Base-by-base conservation (phyloP, 2,888 invertebrate species). In the Drosophila neotestacea region DNA sequence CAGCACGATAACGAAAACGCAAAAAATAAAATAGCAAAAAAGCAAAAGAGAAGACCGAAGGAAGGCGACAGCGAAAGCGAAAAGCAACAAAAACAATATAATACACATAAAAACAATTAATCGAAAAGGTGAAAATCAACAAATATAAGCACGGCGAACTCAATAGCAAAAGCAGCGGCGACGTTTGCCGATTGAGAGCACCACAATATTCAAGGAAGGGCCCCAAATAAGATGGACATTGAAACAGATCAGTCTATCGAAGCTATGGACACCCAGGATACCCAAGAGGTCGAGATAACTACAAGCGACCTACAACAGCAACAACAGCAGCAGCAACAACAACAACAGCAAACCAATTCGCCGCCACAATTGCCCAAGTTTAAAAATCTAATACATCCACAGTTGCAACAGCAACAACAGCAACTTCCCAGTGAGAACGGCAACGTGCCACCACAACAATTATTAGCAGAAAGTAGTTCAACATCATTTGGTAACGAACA, bases 181-280 rank as follows among this genome's bases (percentile, higher is more conserved):
- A 59, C 62, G 54, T 58, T 70, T 61, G 60, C 70, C 74, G 74
- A 70, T 38, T 58, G 30, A 55, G 10, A 73, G 56, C 50, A 56
- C 48, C 13, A 63, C 22, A 22, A 22, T 22, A 22, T 67, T 70
- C 54, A 65, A 67, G 66, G 70, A 41, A 22, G 22, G 22, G 22
- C 22, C 22, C 81, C 75, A 51, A 68, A 81, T 78, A 91, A 85
- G 71, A 91, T 91, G 91, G 92, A 92, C 88, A 92, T 91, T 81
- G 92, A 92, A 90, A 87, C 91, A 83, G 92, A 92, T 66, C 92
- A 92, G 85, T 91, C 91, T 73, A 92, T 92, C 76, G 92, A 92
- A 91, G 92, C 92, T 82, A 92, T 92, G 92, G 92, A 92, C 78
- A 92, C 92, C 77, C 92, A 92, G 90, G 92, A 92, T 73, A 92